Conservation (phyloP, 1,140 invertebrate species). For the Monochamus saltuarius region DNA sequence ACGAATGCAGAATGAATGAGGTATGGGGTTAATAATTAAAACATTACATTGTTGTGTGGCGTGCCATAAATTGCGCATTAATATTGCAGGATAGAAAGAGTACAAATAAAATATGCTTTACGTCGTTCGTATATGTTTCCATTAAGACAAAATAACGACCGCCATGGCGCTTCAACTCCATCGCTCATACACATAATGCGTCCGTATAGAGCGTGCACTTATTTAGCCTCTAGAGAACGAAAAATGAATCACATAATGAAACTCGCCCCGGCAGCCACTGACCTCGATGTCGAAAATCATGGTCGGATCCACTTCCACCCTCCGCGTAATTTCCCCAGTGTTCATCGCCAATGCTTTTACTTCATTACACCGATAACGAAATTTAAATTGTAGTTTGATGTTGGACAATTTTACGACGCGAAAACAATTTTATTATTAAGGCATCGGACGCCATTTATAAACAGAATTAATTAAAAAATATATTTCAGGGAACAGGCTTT, state of each 20-base stretch:
- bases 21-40: no score
- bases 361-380: conserved; percentile 4
- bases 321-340: conserved; percentile 31
- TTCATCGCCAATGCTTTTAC: conserved; percentile 15
- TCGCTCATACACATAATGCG: neutral
- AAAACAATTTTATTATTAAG: no score
- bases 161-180: neutral
- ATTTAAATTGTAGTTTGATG: conserved; percentile 9
- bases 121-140: neutral
- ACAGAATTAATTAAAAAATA: no score
- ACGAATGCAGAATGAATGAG: no score
- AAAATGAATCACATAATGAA: conserved; percentile 4
- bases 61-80: no score
- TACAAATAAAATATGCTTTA: neutral
- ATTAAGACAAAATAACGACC: neutral
- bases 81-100: neutral
- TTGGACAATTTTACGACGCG: neutral
- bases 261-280: neutral
- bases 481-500: no score
- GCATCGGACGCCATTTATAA: no score
- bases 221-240: neutral
- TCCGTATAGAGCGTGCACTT: conserved; percentile 5
- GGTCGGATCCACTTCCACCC: conserved; percentile 24
- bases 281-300: conserved; percentile 29
- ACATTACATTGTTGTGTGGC: no score